These are phyloP conservation scores for Agriotes lineatus DNA, from an alignment of 2,888 invertebrate genomes.

Conservation along the genomic window DNA sequence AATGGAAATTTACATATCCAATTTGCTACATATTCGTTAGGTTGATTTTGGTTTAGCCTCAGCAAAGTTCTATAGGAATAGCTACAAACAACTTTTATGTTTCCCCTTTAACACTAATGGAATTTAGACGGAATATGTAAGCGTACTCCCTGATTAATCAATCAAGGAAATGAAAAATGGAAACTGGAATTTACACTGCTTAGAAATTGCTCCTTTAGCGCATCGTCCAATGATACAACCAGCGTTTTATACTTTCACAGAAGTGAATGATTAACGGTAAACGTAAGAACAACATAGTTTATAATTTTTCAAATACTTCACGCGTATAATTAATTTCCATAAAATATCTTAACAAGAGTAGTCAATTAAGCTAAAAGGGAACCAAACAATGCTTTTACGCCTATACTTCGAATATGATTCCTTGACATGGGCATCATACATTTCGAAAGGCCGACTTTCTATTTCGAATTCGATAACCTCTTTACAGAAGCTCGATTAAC, in stretches of 20 bases:
- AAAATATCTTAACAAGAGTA: slow-evolving; percentile 38
- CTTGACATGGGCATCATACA: slow-evolving; percentile 23
- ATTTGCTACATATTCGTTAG: too few relatives aligned
- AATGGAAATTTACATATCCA: too few relatives aligned
- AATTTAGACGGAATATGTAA: not conserved
- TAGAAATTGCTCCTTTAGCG: not conserved
- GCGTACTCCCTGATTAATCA: not conserved
- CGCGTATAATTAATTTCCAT: slow-evolving; percentile 32
- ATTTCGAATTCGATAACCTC: slow-evolving; percentile 23
- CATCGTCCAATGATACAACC: not conserved
- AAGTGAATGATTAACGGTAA: slow-evolving; percentile 18
- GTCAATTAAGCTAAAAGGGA: slow-evolving; percentile 39
- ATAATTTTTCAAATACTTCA: slow-evolving; percentile 19
- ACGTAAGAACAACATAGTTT: slow-evolving; percentile 2
- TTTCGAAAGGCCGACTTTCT: slow-evolving; percentile 23
- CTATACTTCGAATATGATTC: slow-evolving; percentile 18
- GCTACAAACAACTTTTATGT: too few relatives aligned
- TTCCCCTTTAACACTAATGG: too few relatives aligned
- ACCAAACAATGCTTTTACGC: slow-evolving; percentile 39
- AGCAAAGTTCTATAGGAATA: too few relatives aligned
- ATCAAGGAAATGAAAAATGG: not conserved
- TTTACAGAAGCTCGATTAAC: slow-evolving; percentile 32
- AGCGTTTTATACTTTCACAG: slow-evolving; percentile 11
- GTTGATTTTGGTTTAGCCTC: too few relatives aligned
- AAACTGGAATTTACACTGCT: not conserved